Evolutionary conservation across 2,888 invertebrate species (phyloP), one percentile per base, ranked within the genome.

Genomic region (Euproctis similis): DNA sequence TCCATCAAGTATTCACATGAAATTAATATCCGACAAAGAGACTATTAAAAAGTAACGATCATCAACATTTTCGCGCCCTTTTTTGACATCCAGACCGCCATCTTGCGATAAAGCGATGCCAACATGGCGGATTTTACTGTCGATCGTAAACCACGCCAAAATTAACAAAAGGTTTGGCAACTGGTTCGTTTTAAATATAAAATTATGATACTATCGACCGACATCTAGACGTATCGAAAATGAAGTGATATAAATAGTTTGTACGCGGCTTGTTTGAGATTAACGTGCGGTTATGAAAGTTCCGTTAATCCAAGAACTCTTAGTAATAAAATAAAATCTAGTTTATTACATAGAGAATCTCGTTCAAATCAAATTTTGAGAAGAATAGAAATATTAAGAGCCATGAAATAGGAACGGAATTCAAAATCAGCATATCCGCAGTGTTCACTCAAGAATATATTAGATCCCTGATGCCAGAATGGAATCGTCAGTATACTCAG

Each of bases 161-260:
- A 80, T 77, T 80, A 76, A 75, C 77, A 64, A 69, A 70, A 68
- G 68, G 63, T 65, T 72, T 76, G 76, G 72, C 78, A 76, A 73
- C 78, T 66, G 70, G 64, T 59, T 56, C 55, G 54, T 60, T 72
- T 69, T 73, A 75, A 71, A 76, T 74, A 73, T 73, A 73, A 69
- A 46, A 69, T 69, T 69, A 68, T 68, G 62, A 69, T 66, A 61
- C 48, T 55, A 64, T 59, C 52, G 54, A 39, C 47, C 57, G 58
- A 38, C 31, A 36, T 42, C 10, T 36, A 35, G 28, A 30, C 32
- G 36, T 42, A 45, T 49, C 35, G 42, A 41, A 41, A 33, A 36
- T 39, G 23, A 19, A 32, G 17, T 28, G 30, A 13, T 53, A 49
- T 42, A 42, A 39, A 49, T 49, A 48, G 27, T 34, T 31, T 31